Conservation (phyloP, 2,113 vertebrate genomes). For the Egretta garzetta region DNA sequence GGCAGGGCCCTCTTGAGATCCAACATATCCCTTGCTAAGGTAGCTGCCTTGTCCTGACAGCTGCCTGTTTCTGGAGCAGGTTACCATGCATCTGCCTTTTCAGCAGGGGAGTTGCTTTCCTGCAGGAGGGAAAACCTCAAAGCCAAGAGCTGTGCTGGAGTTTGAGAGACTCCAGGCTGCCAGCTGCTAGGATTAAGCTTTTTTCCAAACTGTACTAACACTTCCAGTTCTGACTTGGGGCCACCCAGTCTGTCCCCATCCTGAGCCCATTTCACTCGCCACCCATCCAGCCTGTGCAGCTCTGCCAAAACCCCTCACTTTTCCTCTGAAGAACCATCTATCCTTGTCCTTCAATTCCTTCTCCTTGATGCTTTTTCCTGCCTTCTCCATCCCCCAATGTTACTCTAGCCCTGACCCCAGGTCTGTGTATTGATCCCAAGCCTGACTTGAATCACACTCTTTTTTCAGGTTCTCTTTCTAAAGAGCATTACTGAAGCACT, state of each 20-base stretch:
- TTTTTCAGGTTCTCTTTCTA: not conserved
- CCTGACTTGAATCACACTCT: not conserved
- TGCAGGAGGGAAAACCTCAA: not conserved
- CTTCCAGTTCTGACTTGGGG: not conserved
- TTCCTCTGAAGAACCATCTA: not conserved
- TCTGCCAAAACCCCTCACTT: not conserved
- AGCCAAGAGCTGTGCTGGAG: not conserved
- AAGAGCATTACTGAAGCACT: constrained; percentile 15
- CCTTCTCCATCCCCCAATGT: not conserved
- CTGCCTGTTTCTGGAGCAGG: not conserved
- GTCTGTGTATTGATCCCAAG: constrained; percentile 7
- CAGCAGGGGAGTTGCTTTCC: not conserved
- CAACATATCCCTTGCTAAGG: constrained; percentile 11
- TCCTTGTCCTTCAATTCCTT: not conserved
- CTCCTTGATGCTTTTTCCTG: not conserved
- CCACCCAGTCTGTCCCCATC: not conserved
- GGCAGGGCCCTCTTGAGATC: constrained; percentile 15
- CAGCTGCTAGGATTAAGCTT: not conserved
- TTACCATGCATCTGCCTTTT: not conserved
- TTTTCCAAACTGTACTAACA: not conserved
- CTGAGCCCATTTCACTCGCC: not conserved
- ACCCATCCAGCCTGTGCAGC: not conserved
- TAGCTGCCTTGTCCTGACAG: constrained; percentile 6
- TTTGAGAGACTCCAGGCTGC: not conserved
- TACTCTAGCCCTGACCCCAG: not conserved